Conservation (phyloP, 92 coral and sea anemone species). For the Nematostella vectensis region DNA sequence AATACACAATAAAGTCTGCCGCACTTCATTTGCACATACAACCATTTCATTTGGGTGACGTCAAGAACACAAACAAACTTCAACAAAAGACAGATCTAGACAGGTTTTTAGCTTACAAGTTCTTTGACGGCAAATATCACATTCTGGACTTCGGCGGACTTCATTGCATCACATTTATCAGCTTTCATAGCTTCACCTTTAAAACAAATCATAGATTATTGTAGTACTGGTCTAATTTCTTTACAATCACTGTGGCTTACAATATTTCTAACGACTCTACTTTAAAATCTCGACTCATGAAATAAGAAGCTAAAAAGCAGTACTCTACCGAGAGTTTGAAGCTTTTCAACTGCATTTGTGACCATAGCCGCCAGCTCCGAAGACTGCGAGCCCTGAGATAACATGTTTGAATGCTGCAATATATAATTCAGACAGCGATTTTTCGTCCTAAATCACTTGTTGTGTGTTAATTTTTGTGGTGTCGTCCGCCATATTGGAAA, state of each 20-base stretch:
- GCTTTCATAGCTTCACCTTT: constrained; percentile 25
- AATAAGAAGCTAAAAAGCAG: neutral
- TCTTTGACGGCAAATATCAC: constrained; percentile 67
- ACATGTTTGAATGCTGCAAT: constrained; percentile 14
- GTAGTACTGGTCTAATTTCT: no score
- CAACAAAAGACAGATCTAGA: no score
- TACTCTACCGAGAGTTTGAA: constrained; percentile 66
- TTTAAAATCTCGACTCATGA: neutral
- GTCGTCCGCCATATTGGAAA: constrained; percentile 32
- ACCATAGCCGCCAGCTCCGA: constrained; percentile 80
- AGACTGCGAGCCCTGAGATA: constrained; percentile 63
- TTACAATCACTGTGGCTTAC: no score
- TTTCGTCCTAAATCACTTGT: no score
- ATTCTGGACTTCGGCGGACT: constrained; percentile 54
- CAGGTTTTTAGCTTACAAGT: constrained; percentile 58
- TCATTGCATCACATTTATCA: constrained; percentile 12
- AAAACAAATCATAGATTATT: no score
- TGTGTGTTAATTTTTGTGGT: constrained; percentile 4
- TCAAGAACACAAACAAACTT: no score
- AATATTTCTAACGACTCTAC: no score
- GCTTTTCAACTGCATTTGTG: constrained; percentile 65
- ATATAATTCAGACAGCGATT: neutral
- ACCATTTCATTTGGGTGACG: no score
- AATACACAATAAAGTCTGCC: no score
- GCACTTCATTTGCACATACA: no score